These are phyloP conservation scores for Heliconius himera DNA, from an alignment of 1,140 invertebrate genomes.

Conservation along the genomic window DNA sequence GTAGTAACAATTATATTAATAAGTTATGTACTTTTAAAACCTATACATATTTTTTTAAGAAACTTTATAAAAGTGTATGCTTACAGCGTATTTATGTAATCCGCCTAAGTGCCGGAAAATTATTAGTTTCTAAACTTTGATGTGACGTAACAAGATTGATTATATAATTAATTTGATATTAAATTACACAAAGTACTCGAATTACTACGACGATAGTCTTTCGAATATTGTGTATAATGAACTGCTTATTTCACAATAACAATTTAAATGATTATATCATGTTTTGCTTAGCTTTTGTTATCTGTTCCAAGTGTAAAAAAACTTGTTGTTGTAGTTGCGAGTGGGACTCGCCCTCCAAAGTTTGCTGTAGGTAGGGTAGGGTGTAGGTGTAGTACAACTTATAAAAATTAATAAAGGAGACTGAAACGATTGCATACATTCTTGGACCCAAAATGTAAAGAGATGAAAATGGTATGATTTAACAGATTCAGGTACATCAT, in stretches of 20 bases:
- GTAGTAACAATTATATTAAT: too few relatives aligned
- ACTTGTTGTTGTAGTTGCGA: not conserved
- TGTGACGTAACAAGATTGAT: slow-evolving; percentile 6
- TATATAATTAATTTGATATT: slow-evolving; percentile 1
- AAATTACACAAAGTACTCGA: not conserved
- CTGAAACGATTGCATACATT: too few relatives aligned
- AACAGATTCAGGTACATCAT: too few relatives aligned
- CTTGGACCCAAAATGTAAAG: too few relatives aligned
- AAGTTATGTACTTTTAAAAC: too few relatives aligned
- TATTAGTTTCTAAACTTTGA: not conserved
- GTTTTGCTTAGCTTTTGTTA: not conserved
- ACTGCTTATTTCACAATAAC: not conserved
- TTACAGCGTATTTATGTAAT: not conserved
- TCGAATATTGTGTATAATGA: not conserved
- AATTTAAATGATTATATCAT: not conserved
- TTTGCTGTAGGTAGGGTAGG: too few relatives aligned
- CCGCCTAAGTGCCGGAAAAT: not conserved
- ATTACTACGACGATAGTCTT: not conserved
- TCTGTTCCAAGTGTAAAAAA: not conserved
- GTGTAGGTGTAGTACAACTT: too few relatives aligned
- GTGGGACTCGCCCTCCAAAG: too few relatives aligned
- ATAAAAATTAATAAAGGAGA: too few relatives aligned
- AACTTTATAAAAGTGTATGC: not conserved
- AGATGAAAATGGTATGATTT: too few relatives aligned
- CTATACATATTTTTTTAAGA: not conserved